Conservation (phyloP, 2,888 invertebrate genomes). For the Sepiola atlantica region DNA sequence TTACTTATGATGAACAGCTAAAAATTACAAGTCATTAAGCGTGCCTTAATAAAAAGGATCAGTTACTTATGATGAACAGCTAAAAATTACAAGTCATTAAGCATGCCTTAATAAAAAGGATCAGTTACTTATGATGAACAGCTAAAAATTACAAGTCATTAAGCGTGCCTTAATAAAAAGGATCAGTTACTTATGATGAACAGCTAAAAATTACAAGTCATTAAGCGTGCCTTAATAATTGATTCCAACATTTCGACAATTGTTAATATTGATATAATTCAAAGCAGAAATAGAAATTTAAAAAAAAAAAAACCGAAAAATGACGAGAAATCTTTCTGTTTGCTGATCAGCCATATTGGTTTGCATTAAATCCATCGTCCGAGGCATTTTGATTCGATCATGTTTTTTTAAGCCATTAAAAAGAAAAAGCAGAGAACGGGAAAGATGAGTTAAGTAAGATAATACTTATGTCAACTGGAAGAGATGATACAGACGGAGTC, state of each 20-base stretch:
- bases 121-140: no score
- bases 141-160: no score
- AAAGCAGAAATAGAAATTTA: not conserved
- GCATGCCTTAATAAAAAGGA: no score
- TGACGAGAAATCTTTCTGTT: not conserved
- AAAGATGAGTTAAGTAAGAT: not conserved
- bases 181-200: no score
- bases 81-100: no score
- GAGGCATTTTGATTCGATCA: not conserved
- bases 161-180: no score
- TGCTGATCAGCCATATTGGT: not conserved
- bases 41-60: no score
- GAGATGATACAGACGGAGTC: no score
- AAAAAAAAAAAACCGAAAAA: not conserved
- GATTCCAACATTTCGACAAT: not conserved
- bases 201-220: not conserved
- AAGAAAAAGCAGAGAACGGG: no score
- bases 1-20: no score
- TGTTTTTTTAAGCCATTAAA: not conserved
- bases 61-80: no score
- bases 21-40: no score
- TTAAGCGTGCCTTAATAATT: not conserved
- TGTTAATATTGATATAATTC: not conserved
- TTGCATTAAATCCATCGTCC: not conserved
- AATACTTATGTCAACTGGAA: conserved; percentile 77